phyloP scores from a whole-genome alignment of 2,888 invertebrate species.

The Xylota sylvarum region DNA sequence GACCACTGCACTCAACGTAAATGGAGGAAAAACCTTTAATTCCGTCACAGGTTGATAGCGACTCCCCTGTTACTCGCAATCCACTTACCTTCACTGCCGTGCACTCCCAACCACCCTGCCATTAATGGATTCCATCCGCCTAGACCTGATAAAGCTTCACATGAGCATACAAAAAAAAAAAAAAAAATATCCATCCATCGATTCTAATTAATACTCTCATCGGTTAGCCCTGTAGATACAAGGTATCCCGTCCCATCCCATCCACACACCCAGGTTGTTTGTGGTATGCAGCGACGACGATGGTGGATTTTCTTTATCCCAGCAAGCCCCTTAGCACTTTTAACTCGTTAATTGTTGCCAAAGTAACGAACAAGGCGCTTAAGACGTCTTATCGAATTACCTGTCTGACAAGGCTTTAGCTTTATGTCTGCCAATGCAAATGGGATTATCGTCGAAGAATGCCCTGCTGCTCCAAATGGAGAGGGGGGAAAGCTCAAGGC shows the following conservation, averaged over 20 bases:
- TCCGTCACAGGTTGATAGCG: slow-evolving; percentile 45
- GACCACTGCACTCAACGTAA: slow-evolving; percentile 45
- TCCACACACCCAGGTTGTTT: slow-evolving; percentile 25
- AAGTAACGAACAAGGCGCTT: slow-evolving; percentile 63
- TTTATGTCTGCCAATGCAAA: slow-evolving; percentile 63
- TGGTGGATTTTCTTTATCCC: slow-evolving; percentile 31
- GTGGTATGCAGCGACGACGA: slow-evolving; percentile 19
- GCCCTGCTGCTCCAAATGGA: not conserved
- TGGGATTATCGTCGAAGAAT: slow-evolving; percentile 52
- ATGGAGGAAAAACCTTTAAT: slow-evolving; percentile 51
- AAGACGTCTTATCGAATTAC: slow-evolving; percentile 76
- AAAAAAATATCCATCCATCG: slow-evolving; percentile 42
- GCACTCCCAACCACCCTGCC: slow-evolving; percentile 2
- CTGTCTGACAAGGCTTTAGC: slow-evolving; percentile 62
- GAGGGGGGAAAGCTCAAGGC: slow-evolving; percentile 28
- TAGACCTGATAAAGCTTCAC: slow-evolving; percentile 41
- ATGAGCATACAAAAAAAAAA: slow-evolving; percentile 50
- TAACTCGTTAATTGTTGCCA: slow-evolving; percentile 70
- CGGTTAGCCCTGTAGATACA: slow-evolving; percentile 19
- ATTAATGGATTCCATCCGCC: slow-evolving; percentile 61
- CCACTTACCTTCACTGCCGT: slow-evolving; percentile 50
- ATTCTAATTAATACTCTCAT: slow-evolving; percentile 67
- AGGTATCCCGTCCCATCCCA: slow-evolving; percentile 1
- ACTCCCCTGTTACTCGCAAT: too few species aligned
- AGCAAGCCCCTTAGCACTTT: slow-evolving; percentile 42